Evolutionary conservation across 92 coral and sea anemone genomes (phyloP).

Genomic region (Zoanthus gigantus): DNA sequence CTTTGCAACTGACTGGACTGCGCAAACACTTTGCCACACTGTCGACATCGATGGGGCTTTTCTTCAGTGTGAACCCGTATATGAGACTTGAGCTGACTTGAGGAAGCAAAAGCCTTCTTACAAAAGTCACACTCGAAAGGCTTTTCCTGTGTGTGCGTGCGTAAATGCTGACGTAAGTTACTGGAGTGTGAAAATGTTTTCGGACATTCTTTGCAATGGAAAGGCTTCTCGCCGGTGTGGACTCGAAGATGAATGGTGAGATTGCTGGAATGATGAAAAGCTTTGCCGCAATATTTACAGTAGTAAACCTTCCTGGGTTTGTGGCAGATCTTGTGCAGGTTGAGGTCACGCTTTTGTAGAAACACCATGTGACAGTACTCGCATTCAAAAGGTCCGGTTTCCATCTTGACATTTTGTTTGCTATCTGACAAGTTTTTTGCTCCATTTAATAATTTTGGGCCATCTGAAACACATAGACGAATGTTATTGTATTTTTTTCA

Average conservation of each 20-base stretch:
- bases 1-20: constrained; percentile 36
- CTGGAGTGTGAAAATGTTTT: constrained; percentile 43
- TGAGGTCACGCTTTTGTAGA: constrained; percentile 20
- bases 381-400: constrained; percentile 28
- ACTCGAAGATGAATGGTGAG: constrained; percentile 40
- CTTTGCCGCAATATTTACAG: constrained; percentile 40
- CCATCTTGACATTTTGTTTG: constrained; percentile 6
- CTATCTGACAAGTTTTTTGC: background rate
- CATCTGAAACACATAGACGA: background rate
- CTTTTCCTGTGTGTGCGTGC: constrained; percentile 45
- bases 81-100: constrained; percentile 46
- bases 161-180: constrained; percentile 37
- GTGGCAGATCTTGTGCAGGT: constrained; percentile 25
- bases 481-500: background rate
- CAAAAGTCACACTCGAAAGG: constrained; percentile 43
- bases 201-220: constrained; percentile 41
- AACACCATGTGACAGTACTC: constrained; percentile 27
- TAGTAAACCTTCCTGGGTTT: constrained; percentile 29
- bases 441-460: constrained; percentile 12
- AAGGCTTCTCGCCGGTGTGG: constrained; percentile 42
- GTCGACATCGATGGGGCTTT: constrained; percentile 33
- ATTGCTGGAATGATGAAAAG: constrained; percentile 34
- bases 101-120: constrained; percentile 42
- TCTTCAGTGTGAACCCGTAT: constrained; percentile 42
- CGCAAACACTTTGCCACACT: constrained; percentile 28